Base-by-base conservation (phyloP, 2,888 invertebrate species). In the Liopterus haemorrhoidalis region DNA sequence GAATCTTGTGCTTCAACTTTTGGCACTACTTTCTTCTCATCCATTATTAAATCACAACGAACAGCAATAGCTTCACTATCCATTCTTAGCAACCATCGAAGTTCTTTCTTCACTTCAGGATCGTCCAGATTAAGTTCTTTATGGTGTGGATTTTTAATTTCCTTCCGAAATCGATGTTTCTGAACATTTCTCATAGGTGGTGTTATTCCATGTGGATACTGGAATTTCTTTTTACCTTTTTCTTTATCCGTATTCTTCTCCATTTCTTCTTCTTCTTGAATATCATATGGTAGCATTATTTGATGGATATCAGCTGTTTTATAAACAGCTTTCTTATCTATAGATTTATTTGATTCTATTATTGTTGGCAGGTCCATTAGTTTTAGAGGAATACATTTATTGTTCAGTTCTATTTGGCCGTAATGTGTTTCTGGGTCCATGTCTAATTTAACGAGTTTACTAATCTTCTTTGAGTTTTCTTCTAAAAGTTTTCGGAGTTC, bases 121-220 rank as follows among this genome's bases (percentile, higher is more conserved):
- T 80, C 79, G 61, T 83, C 82, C 42, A 77, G 72, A 55, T 75
- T 73, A 65, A 81, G 79, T 60, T 83, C 82, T 56, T 76, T 76
- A n/a, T n/a, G n/a, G 12, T 41, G 41, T 22, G 32, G 22, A 46
- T 67, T 67, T 19, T 56, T 60, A 46, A 81, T 59, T 1, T 78
- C 78, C 61, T 80, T 80, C 16, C 82, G 67, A 56, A 82, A 82
- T 48, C 82, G 66, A 50, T 77, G 69, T 55, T 74, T 78, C 16
- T 78, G 66, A 1, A 79, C 82, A 65, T 83, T 84, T 61, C 84
- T 85, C 62, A 85, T 61, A 1, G 84, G 81, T 5, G 80, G 76
- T 2, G 81, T 76, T 18, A 83, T 61, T 21, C 85, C 85, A 64
- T 85, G 83, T 20, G 75, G 75, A 66, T 70, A 77, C 4, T 73